Conservation (phyloP, 2,113 vertebrate species). For the Columba janthina region DNA sequence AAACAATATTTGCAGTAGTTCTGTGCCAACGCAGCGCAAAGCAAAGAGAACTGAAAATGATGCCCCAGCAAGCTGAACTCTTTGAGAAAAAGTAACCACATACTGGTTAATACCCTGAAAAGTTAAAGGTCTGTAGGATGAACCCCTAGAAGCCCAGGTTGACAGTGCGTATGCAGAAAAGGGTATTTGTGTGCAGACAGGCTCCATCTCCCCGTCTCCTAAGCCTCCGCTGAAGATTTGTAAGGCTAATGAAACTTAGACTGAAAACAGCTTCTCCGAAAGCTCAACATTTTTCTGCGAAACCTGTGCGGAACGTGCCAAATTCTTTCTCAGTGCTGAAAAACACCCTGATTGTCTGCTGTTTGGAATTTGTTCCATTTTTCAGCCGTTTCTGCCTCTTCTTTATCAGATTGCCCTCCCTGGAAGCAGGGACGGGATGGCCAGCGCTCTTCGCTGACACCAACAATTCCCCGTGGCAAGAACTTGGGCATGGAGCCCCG, state of each 20-base stretch:
- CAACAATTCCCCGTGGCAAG: too few relatives aligned
- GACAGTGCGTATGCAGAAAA: background rate
- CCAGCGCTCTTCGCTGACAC: background rate
- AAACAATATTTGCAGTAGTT: background rate
- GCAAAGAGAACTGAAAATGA: background rate
- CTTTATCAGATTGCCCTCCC: background rate
- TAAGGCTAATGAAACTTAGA: background rate
- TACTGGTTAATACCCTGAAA: background rate
- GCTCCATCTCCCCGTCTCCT: rapidly evolving
- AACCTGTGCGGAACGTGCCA: background rate
- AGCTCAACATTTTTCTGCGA: background rate
- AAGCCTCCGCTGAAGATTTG: background rate
- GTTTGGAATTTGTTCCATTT: background rate
- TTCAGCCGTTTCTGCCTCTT: background rate
- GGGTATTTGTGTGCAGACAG: background rate
- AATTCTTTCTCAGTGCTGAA: background rate
- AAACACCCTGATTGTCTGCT: background rate
- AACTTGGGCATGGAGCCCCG: background rate
- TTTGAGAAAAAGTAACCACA: background rate
- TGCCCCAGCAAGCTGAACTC: background rate
- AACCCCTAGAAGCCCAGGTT: background rate
- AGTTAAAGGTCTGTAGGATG: background rate
- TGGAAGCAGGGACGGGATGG: background rate
- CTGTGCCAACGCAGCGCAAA: background rate
- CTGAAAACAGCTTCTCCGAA: background rate